Evolutionary conservation across 2,888 invertebrate species (phyloP).

Genomic region (Beris chalybata): DNA sequence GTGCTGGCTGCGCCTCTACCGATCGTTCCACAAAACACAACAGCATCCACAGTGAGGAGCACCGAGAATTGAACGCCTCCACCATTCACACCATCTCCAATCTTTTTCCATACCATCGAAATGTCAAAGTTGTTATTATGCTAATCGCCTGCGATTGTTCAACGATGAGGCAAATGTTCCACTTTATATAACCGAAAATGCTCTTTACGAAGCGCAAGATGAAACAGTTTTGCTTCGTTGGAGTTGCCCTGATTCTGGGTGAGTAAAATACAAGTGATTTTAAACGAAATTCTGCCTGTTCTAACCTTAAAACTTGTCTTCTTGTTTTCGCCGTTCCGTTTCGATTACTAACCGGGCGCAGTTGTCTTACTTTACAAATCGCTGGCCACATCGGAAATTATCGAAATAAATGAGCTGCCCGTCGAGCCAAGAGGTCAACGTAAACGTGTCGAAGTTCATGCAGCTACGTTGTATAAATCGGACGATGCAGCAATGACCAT

Average conservation of each 20-base stretch:
- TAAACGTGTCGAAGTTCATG: conserved; percentile 37
- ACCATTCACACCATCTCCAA: no score
- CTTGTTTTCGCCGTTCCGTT: not conserved
- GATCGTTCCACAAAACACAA: no score
- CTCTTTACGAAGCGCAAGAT: conserved; percentile 46
- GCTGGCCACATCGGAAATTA: conserved; percentile 39
- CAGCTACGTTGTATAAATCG: conserved; percentile 38
- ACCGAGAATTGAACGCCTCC: no score
- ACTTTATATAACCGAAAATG: conserved; percentile 40
- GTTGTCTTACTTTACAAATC: conserved; percentile 41
- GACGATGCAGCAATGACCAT: not conserved
- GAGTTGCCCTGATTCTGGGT: conserved; percentile 41
- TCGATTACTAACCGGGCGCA: conserved; percentile 8
- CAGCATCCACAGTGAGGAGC: no score
- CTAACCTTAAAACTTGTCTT: not conserved
- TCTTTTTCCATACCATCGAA: conserved; percentile 1
- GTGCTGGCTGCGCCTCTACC: no score
- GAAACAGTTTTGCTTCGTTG: conserved; percentile 44
- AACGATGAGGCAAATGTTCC: conserved; percentile 10
- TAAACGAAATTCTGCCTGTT: not conserved
- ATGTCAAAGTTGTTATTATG: conserved; percentile 32
- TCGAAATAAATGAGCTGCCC: conserved; percentile 28
- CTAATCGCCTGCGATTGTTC: conserved; percentile 16
- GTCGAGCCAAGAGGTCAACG: conserved; percentile 5
- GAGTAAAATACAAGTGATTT: conserved; percentile 2